Percentiles rank a stretch among this genome's conserved stretches.
Evolutionary conservation across 2,797 vertebrate species (phyloP).

Genomic region (Ambastaia sidthimunki): DNA sequence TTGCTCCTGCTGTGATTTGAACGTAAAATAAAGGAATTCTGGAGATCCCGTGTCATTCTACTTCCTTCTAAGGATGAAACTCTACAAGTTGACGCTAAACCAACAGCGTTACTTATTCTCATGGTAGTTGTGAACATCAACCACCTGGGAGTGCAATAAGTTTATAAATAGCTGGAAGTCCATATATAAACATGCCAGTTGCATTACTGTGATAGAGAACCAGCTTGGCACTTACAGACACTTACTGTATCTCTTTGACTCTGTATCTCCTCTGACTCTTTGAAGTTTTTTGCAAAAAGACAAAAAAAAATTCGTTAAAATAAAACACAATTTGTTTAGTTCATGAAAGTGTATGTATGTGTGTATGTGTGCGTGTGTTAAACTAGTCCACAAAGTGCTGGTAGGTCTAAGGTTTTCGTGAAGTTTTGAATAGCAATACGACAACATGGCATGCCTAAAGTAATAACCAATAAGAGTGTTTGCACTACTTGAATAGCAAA

Average conservation of each 20-base stretch:
- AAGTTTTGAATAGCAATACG: slow-evolving; percentile 20
- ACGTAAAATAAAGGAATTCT: slow-evolving; percentile 54
- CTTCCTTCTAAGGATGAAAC: neutral
- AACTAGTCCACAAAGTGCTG: neutral
- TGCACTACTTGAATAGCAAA: slow-evolving; percentile 20
- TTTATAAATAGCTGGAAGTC: neutral
- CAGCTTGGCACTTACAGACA: neutral
- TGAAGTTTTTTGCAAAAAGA: neutral
- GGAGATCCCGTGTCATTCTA: slow-evolving; percentile 41
- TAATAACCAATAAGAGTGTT: slow-evolving; percentile 34
- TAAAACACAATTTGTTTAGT: neutral
- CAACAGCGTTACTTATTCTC: neutral
- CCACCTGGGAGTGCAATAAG: neutral
- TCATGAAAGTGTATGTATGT: neutral
- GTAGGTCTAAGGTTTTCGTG: neutral
- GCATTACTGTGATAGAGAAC: neutral
- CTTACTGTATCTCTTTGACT: neutral
- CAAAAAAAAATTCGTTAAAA: neutral
- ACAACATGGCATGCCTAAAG: slow-evolving; percentile 22
- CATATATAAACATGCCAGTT: neutral
- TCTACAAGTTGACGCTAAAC: slow-evolving; percentile 17
- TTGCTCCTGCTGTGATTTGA: slow-evolving; percentile 51
- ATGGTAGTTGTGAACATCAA: neutral
- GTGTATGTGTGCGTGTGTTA: neutral
- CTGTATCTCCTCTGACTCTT: no score